phyloP scores from a whole-genome alignment of 2,797 vertebrate genomes.

The Pantherophis vulpinus region DNA sequence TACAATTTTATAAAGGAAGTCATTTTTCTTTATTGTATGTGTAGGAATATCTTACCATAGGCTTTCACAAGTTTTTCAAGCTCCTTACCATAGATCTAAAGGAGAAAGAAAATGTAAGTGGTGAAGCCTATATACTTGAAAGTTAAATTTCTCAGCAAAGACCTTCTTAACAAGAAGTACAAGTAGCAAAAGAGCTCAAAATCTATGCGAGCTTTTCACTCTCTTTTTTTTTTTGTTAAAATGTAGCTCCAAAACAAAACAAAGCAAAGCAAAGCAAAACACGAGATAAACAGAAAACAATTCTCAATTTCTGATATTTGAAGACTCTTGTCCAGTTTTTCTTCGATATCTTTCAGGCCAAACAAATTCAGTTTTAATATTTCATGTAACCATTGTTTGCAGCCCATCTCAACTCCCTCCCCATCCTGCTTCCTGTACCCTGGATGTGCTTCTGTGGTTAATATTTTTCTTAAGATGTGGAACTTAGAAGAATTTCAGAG shows the following conservation, averaged over 20 bases:
- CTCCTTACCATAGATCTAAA: neutral
- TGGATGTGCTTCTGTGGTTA: neutral
- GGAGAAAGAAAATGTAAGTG: neutral
- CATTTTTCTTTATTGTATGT: neutral
- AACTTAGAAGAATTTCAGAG: neutral
- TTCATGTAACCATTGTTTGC: neutral
- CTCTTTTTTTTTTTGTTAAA: constrained; percentile 27
- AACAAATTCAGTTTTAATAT: neutral
- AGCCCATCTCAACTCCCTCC: neutral
- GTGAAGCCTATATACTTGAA: constrained; percentile 37
- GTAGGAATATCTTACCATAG: neutral
- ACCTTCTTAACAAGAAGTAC: constrained; percentile 51
- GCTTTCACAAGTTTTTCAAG: neutral
- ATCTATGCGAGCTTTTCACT: constrained; percentile 22
- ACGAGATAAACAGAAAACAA: neutral
- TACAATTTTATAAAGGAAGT: neutral
- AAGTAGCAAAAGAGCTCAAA: constrained; percentile 46
- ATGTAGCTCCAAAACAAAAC: constrained; percentile 13
- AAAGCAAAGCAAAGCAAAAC: constrained; percentile 9
- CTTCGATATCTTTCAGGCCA: neutral
- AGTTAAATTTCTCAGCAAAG: constrained; percentile 12
- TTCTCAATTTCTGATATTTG: neutral
- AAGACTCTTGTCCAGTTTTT: neutral
- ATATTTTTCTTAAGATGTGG: neutral
- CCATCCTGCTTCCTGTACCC: neutral